Percentiles rank a stretch among this genome's conserved stretches.
Evolutionary conservation across 2,113 vertebrate species (phyloP).

Genomic region (Hipposideros armiger): DNA sequence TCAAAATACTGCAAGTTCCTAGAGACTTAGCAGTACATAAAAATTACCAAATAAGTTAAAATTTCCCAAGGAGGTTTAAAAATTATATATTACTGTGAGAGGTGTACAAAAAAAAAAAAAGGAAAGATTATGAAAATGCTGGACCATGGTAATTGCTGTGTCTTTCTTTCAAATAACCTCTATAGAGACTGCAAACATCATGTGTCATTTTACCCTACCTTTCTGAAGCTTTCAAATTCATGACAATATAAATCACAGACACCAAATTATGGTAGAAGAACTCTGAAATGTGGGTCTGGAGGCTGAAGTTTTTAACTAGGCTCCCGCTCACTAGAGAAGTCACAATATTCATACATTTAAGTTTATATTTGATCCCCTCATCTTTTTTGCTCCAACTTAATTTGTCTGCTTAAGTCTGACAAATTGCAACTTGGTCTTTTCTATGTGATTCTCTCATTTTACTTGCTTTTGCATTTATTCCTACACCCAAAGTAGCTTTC

Average conservation of each 20-base stretch:
- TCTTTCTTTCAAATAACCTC: neutral
- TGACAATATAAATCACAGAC: slow-evolving; percentile 15
- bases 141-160: neutral
- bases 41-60: slow-evolving; percentile 34
- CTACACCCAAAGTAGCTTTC: neutral
- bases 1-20: slow-evolving; percentile 37
- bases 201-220: neutral
- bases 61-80: neutral
- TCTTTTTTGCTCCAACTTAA: slow-evolving; percentile 6
- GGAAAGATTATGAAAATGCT: neutral
- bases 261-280: neutral
- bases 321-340: neutral
- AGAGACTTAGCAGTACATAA: slow-evolving; percentile 32
- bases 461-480: neutral
- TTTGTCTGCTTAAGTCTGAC: neutral
- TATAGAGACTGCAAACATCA: neutral
- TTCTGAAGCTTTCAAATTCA: neutral
- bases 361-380: neutral
- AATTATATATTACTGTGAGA: neutral
- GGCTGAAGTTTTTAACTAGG: neutral
- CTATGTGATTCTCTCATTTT: neutral
- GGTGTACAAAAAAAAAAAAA: neutral
- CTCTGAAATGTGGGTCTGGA: neutral
- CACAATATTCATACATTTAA: neutral
- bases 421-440: neutral